phyloP scores from a whole-genome alignment of 2,113 vertebrate genomes.

The human (Homo sapiens) region DNA sequence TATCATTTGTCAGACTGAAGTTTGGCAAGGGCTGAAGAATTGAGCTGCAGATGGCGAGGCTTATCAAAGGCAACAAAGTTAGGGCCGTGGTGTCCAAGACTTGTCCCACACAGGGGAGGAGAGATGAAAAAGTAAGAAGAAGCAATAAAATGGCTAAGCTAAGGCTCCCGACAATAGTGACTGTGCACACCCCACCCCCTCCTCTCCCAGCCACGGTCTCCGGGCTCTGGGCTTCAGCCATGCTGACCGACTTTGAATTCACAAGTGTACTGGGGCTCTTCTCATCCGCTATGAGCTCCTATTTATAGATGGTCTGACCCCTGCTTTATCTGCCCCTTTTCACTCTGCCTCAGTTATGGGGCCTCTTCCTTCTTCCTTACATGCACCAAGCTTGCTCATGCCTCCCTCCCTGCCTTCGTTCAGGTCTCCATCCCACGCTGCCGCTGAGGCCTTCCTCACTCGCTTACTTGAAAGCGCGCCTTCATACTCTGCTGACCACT shows the following conservation, averaged over 20 bases:
- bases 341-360: fast-evolving
- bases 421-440: fast-evolving
- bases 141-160: background rate
- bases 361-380: background rate
- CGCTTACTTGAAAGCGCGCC: fast-evolving
- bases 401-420: background rate
- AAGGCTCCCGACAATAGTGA: background rate
- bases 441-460: background rate
- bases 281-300: background rate
- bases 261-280: background rate
- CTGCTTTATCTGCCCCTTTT: fast-evolving
- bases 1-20: slow-evolving; percentile 56
- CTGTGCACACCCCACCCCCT: background rate
- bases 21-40: slow-evolving; percentile 44
- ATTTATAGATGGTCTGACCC: background rate
- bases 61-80: background rate
- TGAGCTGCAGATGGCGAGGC: slow-evolving; percentile 56
- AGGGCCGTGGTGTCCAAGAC: background rate
- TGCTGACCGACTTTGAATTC: background rate
- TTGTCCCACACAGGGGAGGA: fast-evolving
- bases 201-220: background rate
- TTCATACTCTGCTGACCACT: background rate
- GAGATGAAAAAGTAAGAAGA: background rate
- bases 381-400: fast-evolving
- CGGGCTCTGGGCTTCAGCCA: background rate